Evolutionary conservation across 2,113 vertebrate genomes (phyloP).

Genomic region (Pseudonaja textilis): DNA sequence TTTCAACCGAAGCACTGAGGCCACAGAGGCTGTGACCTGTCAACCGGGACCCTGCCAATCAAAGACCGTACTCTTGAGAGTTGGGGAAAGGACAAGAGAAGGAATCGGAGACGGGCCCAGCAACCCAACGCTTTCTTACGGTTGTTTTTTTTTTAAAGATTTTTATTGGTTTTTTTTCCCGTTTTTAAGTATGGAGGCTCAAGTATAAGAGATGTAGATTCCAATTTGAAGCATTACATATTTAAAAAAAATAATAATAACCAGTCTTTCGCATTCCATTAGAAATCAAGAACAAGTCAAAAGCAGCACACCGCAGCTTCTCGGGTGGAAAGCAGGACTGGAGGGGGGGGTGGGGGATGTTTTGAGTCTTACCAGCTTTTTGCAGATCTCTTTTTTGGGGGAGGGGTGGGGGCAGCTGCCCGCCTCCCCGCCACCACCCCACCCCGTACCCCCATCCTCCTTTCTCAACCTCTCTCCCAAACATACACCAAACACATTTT

Average conservation of each 20-base stretch:
- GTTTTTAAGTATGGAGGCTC: slow-evolving; percentile 76
- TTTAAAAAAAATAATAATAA: slow-evolving; percentile 54
- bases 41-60: too few species aligned
- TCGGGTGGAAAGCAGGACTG: slow-evolving; percentile 60
- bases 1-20: not conserved
- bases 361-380: slow-evolving; percentile 33
- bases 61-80: accelerated
- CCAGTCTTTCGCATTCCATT: slow-evolving; percentile 73
- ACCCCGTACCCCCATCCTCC: slow-evolving; percentile 16
- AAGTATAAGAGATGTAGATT: slow-evolving; percentile 78
- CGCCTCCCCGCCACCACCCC: too few species aligned
- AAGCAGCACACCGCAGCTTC: slow-evolving; percentile 57
- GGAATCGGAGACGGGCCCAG: not conserved
- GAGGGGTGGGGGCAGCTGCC: not conserved
- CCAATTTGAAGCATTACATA: slow-evolving; percentile 76
- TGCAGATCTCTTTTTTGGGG: not conserved
- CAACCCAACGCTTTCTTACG: not conserved
- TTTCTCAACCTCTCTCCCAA: slow-evolving; percentile 61
- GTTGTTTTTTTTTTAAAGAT: not conserved
- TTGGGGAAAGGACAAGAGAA: not conserved
- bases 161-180: slow-evolving; percentile 44
- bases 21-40: not conserved
- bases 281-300: slow-evolving; percentile 62
- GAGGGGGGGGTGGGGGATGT: too few species aligned
- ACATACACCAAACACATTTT: slow-evolving; percentile 67